Evolutionary conservation across 2,113 vertebrate species (phyloP).

Genomic region (Cebus imitator): DNA sequence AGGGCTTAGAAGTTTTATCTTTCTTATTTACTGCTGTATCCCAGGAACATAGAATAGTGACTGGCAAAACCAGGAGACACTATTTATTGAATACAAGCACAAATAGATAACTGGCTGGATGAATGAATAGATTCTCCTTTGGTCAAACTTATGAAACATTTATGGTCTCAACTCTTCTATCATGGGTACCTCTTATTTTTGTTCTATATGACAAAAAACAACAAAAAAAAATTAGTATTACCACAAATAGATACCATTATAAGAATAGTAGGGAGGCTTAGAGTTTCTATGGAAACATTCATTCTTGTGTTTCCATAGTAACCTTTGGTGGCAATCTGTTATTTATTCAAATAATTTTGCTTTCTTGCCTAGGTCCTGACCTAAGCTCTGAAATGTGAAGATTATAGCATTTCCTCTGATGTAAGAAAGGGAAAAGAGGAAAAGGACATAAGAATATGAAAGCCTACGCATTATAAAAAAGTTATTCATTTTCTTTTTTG

Average conservation of each 20-base stretch:
- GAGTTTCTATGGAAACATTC: slow-evolving; percentile 31
- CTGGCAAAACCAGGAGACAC: neutral
- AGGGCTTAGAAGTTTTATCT: neutral
- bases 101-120: neutral
- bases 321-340: neutral
- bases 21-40: neutral
- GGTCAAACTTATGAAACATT: neutral
- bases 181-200: neutral
- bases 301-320: slow-evolving; percentile 30
- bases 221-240: neutral
- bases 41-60: neutral
- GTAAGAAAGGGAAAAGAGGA: neutral
- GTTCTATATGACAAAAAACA: neutral
- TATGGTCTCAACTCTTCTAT: neutral
- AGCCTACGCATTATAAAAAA: neutral
- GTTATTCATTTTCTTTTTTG: neutral
- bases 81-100: neutral
- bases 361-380: neutral
- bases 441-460: neutral
- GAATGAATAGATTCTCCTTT: neutral
- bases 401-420: neutral
- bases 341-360: slow-evolving; percentile 43
- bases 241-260: neutral
- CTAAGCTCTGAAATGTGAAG: neutral
- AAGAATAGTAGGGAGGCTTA: neutral